Evolutionary conservation across 2,797 vertebrate genomes (phyloP).

Genomic region (Novumbra hubbsi): DNA sequence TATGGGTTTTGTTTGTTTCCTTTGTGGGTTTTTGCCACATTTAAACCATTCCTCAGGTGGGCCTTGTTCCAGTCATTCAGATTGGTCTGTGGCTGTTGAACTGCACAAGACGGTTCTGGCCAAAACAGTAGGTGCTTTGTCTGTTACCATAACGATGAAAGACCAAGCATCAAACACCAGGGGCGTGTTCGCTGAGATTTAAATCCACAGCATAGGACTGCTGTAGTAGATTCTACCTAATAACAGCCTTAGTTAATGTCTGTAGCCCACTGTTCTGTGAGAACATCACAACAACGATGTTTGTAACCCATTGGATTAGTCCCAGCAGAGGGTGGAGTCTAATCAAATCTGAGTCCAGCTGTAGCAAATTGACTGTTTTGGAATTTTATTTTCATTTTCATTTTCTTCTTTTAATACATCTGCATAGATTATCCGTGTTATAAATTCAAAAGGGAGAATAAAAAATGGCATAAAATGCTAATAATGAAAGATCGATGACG

Average conservation of each 20-base stretch:
- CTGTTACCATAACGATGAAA: slow-evolving; percentile 43
- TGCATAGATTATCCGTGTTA: slow-evolving; percentile 29
- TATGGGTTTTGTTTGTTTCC: slow-evolving; percentile 6
- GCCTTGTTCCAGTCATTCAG: slow-evolving; percentile 41
- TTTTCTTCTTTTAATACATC: neutral
- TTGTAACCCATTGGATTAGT: neutral
- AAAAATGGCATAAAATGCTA: slow-evolving; percentile 41
- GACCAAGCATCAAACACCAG: slow-evolving; percentile 27
- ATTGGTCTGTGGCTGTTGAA: slow-evolving; percentile 35
- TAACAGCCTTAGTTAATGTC: neutral
- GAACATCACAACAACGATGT: no score
- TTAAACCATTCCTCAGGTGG: slow-evolving; percentile 69
- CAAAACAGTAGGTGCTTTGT: slow-evolving; percentile 68
- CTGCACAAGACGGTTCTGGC: slow-evolving; percentile 57
- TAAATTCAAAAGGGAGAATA: slow-evolving; percentile 45
- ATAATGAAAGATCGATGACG: slow-evolving; percentile 28
- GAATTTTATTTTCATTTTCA: slow-evolving; percentile 16
- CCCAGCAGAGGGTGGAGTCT: slow-evolving; percentile 3
- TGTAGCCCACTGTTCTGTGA: neutral
- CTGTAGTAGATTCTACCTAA: neutral
- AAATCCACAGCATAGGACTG: neutral
- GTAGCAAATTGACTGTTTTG: slow-evolving; percentile 23
- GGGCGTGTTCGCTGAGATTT: neutral
- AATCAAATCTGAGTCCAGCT: slow-evolving; percentile 20
- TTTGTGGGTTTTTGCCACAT: slow-evolving; percentile 33